Evolutionary conservation across 2,797 vertebrate species (phyloP), one percentile per base, ranked within the genome.

Genomic region (Sebastes matsubarae): DNA sequence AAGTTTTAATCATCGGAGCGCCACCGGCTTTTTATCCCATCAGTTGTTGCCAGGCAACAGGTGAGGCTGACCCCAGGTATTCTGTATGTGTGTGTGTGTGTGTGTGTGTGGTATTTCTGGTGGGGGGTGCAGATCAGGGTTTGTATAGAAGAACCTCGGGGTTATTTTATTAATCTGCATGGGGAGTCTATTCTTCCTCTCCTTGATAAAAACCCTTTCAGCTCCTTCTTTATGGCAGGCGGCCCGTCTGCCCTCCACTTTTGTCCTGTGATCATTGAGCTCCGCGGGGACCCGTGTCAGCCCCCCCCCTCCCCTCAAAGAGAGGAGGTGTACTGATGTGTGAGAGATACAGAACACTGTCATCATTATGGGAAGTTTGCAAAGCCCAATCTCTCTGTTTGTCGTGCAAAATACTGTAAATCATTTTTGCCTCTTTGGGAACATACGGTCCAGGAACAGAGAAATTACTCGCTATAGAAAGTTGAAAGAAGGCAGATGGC

Each of bases 81-180:
- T 91, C 85, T 80, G 32, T 79, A 1, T 83, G 54, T 86, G 71
- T 76, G 68, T 86, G 14, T 86, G 14, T 42, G 38, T 32, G 32
- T 46, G 42, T 46, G 72, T 78, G 68, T 87, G 87, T 83, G 88
- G 79, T 72, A 85, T 87, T 80, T 87, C 72, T 85, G 70, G 20
- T 58, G 20, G 79, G 79, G 68, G 82, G 72, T 83, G 79, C 77
- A 86, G 89, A 89, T 93, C 77, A 92, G 87, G 82, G 83, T 91
- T 91, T 91, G 88, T 86, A 79, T 88, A 92, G 89, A 89, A 82
- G 82, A 82, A 88, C 80, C 84, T 90, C 27, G 34, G 88, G 88
- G 88, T 91, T 90, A 89, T 92, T 91, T 95, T 93, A 96, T 95
- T 95, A 96, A 96, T 95, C 94, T 93, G 86, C 87, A 91, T 83